Evolutionary conservation across 2,888 invertebrate species (phyloP).

Genomic region (Ochropacha duplaris): DNA sequence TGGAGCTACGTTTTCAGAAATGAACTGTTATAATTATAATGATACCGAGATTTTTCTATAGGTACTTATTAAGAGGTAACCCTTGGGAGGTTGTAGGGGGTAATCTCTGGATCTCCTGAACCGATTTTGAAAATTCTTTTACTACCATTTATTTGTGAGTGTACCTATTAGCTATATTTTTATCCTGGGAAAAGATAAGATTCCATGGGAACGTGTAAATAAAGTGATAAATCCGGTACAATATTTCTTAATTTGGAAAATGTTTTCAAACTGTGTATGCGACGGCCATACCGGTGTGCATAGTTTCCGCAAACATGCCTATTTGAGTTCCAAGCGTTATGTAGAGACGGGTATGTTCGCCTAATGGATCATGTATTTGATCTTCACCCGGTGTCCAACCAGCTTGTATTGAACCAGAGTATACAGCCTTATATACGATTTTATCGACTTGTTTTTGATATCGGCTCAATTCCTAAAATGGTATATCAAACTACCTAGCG

Average conservation of each 20-base stretch:
- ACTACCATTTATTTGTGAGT: too few relatives aligned
- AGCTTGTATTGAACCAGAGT: conserved; percentile 9
- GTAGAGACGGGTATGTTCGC: conserved; percentile 11
- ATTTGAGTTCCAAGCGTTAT: background rate
- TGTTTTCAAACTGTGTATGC: background rate
- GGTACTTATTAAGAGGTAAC: too few relatives aligned
- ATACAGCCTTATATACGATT: conserved; percentile 1
- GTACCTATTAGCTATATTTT: too few relatives aligned
- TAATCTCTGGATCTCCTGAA: too few relatives aligned
- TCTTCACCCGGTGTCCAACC: conserved; percentile 14
- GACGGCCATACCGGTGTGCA: background rate
- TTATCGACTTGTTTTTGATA: conserved; percentile 4
- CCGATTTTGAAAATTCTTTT: too few relatives aligned
- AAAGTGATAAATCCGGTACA: too few relatives aligned
- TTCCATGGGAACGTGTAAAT: too few relatives aligned
- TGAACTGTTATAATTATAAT: too few relatives aligned
- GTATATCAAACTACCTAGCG: background rate
- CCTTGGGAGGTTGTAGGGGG: too few relatives aligned
- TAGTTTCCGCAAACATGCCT: background rate
- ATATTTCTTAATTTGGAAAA: background rate
- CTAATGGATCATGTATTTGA: conserved; percentile 29
- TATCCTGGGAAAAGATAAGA: too few relatives aligned
- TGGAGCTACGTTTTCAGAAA: too few relatives aligned
- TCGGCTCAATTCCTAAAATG: background rate
- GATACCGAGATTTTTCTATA: too few relatives aligned